phyloP scores from a whole-genome alignment of 2,113 vertebrate genomes.

The Ahaetulla prasina region DNA sequence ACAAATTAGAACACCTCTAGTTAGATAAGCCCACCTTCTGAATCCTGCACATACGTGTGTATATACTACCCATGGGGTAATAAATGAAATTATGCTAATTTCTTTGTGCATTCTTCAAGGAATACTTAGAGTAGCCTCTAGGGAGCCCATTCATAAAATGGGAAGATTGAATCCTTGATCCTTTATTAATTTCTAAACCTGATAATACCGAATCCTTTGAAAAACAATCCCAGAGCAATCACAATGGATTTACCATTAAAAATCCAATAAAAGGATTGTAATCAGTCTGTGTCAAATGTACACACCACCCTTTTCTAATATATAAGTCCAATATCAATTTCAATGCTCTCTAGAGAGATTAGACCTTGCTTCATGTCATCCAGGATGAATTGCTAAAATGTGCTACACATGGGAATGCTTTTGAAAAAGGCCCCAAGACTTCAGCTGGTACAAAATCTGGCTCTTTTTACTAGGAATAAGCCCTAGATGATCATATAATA shows the following conservation, averaged over 20 bases:
- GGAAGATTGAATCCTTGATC: not conserved
- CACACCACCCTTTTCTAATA: not conserved
- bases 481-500: not conserved
- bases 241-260: not conserved
- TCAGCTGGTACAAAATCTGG: not conserved
- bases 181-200: not conserved
- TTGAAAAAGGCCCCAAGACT: not conserved
- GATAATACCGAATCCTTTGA: not conserved
- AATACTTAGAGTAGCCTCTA: not conserved
- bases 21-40: not conserved
- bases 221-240: not conserved
- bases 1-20: not conserved
- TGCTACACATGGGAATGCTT: not conserved
- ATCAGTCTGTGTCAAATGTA: not conserved
- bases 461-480: not conserved
- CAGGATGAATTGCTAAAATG: not conserved
- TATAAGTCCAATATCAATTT: not conserved
- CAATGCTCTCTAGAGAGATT: not conserved
- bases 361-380: not conserved
- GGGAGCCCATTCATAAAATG: not conserved
- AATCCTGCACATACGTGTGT: not conserved
- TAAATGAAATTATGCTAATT: not conserved
- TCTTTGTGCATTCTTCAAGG: not conserved
- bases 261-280: not conserved
- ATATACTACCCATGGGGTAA: not conserved